A percentile compares a stretch with the other conserved stretches of the same genome.
Evolutionary conservation across 2,797 vertebrate genomes (phyloP).

Genomic region (Micrastur ruficollis): DNA sequence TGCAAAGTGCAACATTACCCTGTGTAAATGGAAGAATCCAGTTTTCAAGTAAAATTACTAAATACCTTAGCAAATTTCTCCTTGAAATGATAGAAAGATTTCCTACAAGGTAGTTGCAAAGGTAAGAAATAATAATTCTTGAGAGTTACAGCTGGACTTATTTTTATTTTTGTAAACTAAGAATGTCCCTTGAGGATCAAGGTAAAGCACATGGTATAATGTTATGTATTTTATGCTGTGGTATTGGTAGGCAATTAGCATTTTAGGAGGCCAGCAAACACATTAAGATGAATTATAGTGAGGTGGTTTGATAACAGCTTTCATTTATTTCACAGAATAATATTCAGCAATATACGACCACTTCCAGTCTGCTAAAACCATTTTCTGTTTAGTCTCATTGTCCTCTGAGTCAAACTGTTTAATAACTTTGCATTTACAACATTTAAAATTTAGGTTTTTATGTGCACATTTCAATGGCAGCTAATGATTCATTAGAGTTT

Average conservation of each 20-base stretch:
- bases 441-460: not conserved
- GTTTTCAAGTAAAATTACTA: not conserved
- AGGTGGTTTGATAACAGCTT: not conserved
- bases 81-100: not conserved
- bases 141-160: not conserved
- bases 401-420: not conserved
- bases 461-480: accelerated
- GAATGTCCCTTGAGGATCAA: not conserved
- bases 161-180: not conserved
- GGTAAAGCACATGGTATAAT: not conserved
- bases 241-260: not conserved
- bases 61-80: not conserved
- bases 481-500: not conserved
- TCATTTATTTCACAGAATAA: not conserved
- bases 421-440: not conserved
- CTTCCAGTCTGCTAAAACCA: not conserved
- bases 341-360: not conserved
- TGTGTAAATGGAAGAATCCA: not conserved
- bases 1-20: not conserved
- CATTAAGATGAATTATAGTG: not conserved
- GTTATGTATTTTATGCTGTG: not conserved
- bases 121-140: not conserved
- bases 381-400: not conserved
- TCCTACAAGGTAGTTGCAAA: not conserved
- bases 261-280: not conserved